Percentiles rank a stretch among this genome's conserved stretches.
These are phyloP conservation scores for Heliocidaris erythrogramma DNA, from an alignment of 35 echinoderm and acorn worm species.

Conservation along the genomic window DNA sequence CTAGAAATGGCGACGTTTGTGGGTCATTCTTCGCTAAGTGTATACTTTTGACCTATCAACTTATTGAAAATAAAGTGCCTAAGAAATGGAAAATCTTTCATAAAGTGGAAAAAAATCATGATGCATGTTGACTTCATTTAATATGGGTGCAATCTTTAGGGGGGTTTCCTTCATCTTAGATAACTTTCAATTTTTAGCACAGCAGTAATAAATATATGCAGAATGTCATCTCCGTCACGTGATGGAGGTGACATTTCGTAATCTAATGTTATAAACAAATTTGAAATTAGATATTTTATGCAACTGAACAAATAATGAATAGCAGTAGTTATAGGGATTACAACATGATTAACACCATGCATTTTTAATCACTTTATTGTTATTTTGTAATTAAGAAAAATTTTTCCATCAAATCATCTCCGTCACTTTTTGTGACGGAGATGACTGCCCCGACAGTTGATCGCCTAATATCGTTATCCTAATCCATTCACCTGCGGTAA, in stretches of 20 bases:
- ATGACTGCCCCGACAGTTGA: constrained; percentile 2
- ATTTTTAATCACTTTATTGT: constrained; percentile 42
- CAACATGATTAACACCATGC: constrained; percentile 27
- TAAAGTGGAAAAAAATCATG: background rate
- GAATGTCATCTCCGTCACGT: background rate
- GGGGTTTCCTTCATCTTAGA: background rate
- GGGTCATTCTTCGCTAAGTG: constrained; percentile 10
- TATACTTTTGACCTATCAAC: background rate
- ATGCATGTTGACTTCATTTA: constrained; percentile 1
- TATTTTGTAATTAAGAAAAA: constrained; percentile 20
- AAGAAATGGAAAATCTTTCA: background rate
- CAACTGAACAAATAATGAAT: constrained; percentile 26
- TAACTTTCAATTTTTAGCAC: background rate
- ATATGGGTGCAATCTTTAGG: constrained; percentile 30
- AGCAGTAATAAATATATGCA: constrained; percentile 34
- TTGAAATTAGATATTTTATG: constrained; percentile 11
- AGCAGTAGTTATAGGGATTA: constrained; percentile 6
- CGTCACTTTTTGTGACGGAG: constrained; percentile 37
- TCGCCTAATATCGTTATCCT: constrained; percentile 20
- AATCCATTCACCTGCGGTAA: constrained; percentile 38
- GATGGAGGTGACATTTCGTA: background rate
- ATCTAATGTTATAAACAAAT: constrained; percentile 12
- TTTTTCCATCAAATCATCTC: constrained; percentile 28
- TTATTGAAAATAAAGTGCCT: background rate
- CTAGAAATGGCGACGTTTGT: background rate